A percentile compares a stretch with the other conserved stretches of the same genome.
Conservation (phyloP, 2,113 vertebrate genomes). For the Rostratula benghalensis region DNA sequence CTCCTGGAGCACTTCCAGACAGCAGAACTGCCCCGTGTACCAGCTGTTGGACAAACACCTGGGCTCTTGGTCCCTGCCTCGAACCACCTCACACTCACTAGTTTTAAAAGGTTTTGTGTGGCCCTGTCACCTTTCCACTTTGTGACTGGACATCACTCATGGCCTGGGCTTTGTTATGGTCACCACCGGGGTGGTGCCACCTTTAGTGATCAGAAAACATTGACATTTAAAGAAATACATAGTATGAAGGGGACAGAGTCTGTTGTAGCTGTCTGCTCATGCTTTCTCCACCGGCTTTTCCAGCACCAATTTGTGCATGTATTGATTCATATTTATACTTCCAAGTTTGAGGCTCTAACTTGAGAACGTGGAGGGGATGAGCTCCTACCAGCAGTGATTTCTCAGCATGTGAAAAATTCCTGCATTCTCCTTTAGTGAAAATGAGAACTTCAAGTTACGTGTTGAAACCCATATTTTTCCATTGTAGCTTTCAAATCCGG, state of each 20-base stretch:
- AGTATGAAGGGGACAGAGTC: background rate
- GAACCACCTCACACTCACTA: background rate
- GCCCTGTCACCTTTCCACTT: background rate
- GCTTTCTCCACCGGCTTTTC: background rate
- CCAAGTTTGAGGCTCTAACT: background rate
- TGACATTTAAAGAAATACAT: background rate
- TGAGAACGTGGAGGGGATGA: background rate
- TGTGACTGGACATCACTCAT: background rate
- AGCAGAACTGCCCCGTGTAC: background rate
- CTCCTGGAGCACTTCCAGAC: background rate
- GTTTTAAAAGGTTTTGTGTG: background rate
- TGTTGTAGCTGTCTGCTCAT: background rate
- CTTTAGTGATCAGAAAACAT: background rate
- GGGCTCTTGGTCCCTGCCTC: background rate
- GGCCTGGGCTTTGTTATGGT: background rate
- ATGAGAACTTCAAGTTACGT: background rate
- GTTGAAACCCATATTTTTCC: background rate
- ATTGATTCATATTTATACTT: background rate
- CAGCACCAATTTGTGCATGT: background rate
- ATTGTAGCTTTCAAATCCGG: background rate
- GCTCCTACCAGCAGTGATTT: background rate
- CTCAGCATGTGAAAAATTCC: background rate
- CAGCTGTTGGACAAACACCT: accelerated
- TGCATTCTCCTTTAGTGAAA: background rate
- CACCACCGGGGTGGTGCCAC: background rate